Evolutionary conservation across 2,888 invertebrate genomes (phyloP), one percentile per base, ranked within the genome.

Genomic region (Lacanobia oleracea): DNA sequence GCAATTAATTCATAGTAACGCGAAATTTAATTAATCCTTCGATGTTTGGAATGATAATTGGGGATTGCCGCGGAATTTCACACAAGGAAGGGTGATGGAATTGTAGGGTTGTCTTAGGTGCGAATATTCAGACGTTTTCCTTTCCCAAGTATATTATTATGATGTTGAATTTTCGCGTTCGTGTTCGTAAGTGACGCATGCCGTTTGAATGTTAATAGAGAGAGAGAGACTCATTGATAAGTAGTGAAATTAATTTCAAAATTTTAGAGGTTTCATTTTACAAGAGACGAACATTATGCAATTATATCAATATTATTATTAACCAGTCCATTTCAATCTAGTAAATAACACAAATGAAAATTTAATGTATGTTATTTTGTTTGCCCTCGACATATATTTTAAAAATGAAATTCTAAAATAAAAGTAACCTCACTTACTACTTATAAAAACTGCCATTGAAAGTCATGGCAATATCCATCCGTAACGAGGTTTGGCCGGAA

Each of bases 11-110:
- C 88, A 87, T 87, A 89, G 89, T 90, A 88, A 91, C 88, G 88
- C 87, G 79, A 90, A 93, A 93, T 93, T 92, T 91, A 94, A 93
- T 93, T 93, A 93, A 91, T 91, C 87, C 88, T 85, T 88, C 88
- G 82, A 88, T 91, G 89, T 91, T 91, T 90, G 88, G 88, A 88
- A 90, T 91, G 90, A 92, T 93, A 93, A 93, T 93, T 93, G 93
- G 90, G 79, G 84, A 91, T 90, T 90, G 92, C 90, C 88, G 86
- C 82, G 90, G 90, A 88, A 91, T 92, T 91, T 88, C 88, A 87
- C 87, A 87, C 88, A 82, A 69, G 75, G 68, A 75, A 74, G 86
- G 87, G 87, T 84, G 86, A 75, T 65, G 70, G 72, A 75, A 72
- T 77, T 53, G 71, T 79, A 72, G 77, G 77, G 75, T 60, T 57